phyloP scores from a whole-genome alignment of 2,888 invertebrate species.

The Trissonchulus latispiculum region DNA sequence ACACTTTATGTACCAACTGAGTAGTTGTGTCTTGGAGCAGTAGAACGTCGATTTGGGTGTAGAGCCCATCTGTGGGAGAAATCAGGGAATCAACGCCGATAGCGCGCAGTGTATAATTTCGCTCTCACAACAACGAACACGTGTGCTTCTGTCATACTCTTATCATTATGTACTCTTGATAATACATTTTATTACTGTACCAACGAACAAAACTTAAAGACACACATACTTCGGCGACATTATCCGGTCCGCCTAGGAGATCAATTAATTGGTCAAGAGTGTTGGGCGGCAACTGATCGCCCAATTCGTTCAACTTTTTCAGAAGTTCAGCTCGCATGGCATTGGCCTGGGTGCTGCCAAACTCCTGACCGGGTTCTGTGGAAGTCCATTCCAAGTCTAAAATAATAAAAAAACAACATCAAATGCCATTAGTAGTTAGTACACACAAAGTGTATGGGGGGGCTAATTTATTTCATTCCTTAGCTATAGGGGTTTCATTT shows the following conservation, averaged over 20 bases:
- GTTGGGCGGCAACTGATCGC: constrained; percentile 81
- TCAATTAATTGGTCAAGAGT: constrained; percentile 96
- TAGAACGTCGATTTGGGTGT: no score
- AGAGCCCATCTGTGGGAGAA: background rate
- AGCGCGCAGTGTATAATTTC: background rate
- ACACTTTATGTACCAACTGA: no score
- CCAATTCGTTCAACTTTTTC: constrained; percentile 69
- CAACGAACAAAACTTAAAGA: no score
- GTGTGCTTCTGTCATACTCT: no score
- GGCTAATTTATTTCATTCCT: no score
- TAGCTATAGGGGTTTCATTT: no score
- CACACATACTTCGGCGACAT: constrained; percentile 79
- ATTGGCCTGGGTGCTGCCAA: constrained; percentile 64
- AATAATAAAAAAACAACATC: no score
- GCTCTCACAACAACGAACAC: background rate
- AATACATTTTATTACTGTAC: no score
- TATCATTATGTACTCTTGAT: no score
- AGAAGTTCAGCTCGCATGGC: constrained; percentile 85
- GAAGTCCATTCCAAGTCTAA: background rate
- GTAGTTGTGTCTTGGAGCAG: no score
- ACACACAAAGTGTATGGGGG: no score
- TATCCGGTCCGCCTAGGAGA: constrained; percentile 90
- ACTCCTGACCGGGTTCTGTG: background rate
- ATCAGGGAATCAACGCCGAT: constrained; percentile 7
- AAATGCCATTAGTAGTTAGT: no score